Percentiles rank a stretch among this genome's conserved stretches.
Evolutionary conservation across 2,113 vertebrate species (phyloP).

Genomic region (Elephas maximus): DNA sequence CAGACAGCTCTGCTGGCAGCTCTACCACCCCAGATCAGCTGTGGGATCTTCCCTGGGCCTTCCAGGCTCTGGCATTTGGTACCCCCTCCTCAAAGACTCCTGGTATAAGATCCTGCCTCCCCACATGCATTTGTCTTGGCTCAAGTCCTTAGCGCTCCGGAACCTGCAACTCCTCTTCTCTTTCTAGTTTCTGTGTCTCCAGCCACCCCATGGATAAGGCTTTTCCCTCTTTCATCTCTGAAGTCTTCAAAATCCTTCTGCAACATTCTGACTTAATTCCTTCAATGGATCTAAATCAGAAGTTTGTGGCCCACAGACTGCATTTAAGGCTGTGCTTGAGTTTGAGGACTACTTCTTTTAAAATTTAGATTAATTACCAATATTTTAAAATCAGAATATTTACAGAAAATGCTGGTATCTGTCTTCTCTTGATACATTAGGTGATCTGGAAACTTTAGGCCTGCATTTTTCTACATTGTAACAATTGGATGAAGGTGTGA

Average conservation of each 20-base stretch:
- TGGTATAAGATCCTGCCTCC: neutral
- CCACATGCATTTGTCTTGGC: neutral
- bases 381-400: conserved; percentile 23
- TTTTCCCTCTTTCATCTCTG: neutral
- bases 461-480: neutral
- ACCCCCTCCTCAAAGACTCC: neutral
- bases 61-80: neutral
- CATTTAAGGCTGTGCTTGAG: neutral
- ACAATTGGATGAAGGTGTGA: neutral
- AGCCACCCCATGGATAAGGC: neutral
- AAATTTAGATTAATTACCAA: neutral
- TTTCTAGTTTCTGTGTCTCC: neutral
- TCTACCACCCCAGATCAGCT: accelerated
- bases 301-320: neutral
- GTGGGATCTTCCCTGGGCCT: neutral
- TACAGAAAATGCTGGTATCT: neutral
- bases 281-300: neutral
- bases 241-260: neutral
- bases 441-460: neutral
- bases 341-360: neutral
- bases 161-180: neutral
- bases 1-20: neutral
- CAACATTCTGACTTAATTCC: neutral
- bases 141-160: neutral
- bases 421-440: neutral